phyloP scores from a whole-genome alignment of 2,888 invertebrate genomes.

The Onchidella celtica region DNA sequence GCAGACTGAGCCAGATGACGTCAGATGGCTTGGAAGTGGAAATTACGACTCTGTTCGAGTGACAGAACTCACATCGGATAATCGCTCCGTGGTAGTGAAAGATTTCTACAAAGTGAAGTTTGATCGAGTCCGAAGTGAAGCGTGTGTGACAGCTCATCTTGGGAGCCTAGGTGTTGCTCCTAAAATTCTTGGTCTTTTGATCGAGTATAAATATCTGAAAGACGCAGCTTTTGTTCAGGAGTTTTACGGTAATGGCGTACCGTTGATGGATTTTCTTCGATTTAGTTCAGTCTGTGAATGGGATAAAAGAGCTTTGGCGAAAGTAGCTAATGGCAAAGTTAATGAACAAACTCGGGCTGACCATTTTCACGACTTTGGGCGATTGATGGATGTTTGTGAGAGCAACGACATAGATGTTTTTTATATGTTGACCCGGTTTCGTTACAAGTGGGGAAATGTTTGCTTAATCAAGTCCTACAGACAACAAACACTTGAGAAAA shows the following conservation, averaged over 20 bases:
- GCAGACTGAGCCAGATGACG: neutral
- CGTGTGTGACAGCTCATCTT: conserved; percentile 28
- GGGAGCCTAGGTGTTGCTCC: neutral
- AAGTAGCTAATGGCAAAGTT: neutral
- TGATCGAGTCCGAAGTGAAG: conserved; percentile 20
- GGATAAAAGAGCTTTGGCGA: neutral
- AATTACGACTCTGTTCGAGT: conserved; percentile 1
- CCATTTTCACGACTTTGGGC: neutral
- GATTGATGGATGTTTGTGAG: neutral
- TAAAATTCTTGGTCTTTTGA: conserved; percentile 15
- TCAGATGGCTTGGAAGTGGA: neutral
- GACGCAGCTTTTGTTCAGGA: conserved; percentile 36
- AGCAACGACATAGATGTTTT: too few species aligned
- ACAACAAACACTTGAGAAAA: conserved; percentile 2
- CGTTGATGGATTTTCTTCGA: neutral
- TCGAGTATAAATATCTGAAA: conserved; percentile 2
- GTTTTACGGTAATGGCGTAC: conserved; percentile 17
- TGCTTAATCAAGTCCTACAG: conserved; percentile 1
- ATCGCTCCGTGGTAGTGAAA: conserved; percentile 29
- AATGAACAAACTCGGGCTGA: neutral
- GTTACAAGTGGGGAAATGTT: too few species aligned
- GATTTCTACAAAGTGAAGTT: conserved; percentile 23
- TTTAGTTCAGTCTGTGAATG: conserved; percentile 9
- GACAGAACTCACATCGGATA: neutral
- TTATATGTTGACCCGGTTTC: too few species aligned